These are phyloP conservation scores for Synergus gifuensis DNA, from an alignment of 2,888 invertebrate genomes.

Conservation along the genomic window DNA sequence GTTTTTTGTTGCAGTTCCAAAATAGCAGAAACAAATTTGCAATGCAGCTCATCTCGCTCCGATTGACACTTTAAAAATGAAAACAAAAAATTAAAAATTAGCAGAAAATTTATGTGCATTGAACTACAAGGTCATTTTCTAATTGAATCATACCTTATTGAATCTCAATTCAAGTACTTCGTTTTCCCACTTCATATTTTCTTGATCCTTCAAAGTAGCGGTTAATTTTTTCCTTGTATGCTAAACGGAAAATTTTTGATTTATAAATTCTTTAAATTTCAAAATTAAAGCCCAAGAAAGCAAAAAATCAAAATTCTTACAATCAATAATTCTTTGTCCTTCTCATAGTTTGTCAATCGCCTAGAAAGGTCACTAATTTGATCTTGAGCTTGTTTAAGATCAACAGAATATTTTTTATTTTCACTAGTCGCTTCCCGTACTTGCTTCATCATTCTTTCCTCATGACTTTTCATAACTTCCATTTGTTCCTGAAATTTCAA, in stretches of 20 bases:
- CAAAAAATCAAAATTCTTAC: constrained; percentile 74
- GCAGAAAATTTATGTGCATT: background rate
- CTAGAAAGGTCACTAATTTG: constrained; percentile 87
- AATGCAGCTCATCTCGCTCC: constrained; percentile 89
- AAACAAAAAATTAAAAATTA: background rate
- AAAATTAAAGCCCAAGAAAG: background rate
- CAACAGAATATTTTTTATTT: constrained; percentile 86
- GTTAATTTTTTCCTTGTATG: constrained; percentile 80
- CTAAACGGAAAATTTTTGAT: constrained; percentile 68
- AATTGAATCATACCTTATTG: constrained; percentile 80
- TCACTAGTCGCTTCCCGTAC: constrained; percentile 84
- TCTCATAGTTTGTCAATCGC: constrained; percentile 90
- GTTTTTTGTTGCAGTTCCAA: constrained; percentile 93
- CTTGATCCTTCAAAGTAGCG: constrained; percentile 80
- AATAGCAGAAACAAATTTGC: constrained; percentile 89
- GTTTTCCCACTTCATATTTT: constrained; percentile 82
- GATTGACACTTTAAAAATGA: constrained; percentile 74
- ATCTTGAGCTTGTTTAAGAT: constrained; percentile 84
- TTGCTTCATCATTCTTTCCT: constrained; percentile 87
- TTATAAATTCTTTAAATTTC: no score
- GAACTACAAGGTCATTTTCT: background rate
- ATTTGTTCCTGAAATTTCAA: constrained; percentile 82
- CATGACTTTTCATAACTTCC: constrained; percentile 86
- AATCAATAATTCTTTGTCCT: constrained; percentile 88
- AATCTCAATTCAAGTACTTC: constrained; percentile 88